Percentiles rank a stretch among this genome's conserved stretches.
These are phyloP conservation scores for Solenodon paradoxus DNA, from an alignment of 2,113 vertebrate species.

Conservation along the genomic window DNA sequence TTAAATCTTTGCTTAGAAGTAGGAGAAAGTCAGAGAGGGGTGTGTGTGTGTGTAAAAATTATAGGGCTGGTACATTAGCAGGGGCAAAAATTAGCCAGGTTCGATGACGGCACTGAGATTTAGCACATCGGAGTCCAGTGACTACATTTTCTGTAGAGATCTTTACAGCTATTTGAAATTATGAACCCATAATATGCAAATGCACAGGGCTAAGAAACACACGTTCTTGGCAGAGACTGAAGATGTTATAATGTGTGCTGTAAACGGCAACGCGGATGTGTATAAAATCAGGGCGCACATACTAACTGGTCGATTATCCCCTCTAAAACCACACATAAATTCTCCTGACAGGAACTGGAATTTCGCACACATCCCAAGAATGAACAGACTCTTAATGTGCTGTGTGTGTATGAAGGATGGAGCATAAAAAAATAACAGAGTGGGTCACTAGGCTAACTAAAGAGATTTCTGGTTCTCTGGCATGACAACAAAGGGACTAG, in stretches of 20 bases:
- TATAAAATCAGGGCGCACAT: conserved; percentile 72
- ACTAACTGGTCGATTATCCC: conserved; percentile 79
- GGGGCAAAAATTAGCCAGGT: conserved; percentile 66
- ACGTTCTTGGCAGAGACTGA: conserved; percentile 71
- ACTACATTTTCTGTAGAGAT: conserved; percentile 72
- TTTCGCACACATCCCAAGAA: conserved; percentile 71
- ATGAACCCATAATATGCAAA: conserved; percentile 79
- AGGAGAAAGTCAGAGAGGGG: conserved; percentile 13
- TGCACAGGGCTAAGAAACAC: conserved; percentile 70
- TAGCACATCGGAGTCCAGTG: conserved; percentile 61
- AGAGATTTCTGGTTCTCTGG: not conserved
- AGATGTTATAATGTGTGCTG: conserved; percentile 76
- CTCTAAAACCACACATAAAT: conserved; percentile 77
- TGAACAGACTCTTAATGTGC: conserved; percentile 72
- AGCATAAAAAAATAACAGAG: not conserved
- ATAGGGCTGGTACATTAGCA: conserved; percentile 50
- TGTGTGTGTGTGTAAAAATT: conserved; percentile 34
- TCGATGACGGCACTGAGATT: conserved; percentile 62
- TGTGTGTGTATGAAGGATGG: conserved; percentile 48
- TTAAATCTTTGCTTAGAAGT: conserved; percentile 59
- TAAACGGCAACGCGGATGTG: conserved; percentile 63
- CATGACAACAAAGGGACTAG: not conserved
- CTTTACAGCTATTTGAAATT: conserved; percentile 76
- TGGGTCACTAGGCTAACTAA: conserved; percentile 20
- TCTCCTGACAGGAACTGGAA: conserved; percentile 72